Evolutionary conservation across 2,888 invertebrate species (phyloP), one percentile per base, ranked within the genome.

Genomic region (Exephanes ischioxanthus): DNA sequence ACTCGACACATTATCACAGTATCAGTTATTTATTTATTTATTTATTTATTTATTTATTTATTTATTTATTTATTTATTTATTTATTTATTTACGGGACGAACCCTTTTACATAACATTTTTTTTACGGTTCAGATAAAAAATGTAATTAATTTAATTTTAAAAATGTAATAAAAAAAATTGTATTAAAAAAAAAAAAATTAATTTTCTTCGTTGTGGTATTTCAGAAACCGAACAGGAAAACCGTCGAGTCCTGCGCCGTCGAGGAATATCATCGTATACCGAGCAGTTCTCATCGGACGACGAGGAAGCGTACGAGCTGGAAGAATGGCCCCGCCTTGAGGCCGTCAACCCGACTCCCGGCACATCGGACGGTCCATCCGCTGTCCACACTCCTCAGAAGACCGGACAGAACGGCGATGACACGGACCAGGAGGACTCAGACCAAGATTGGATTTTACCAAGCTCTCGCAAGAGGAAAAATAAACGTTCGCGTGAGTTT

Each of bases 391-490:
- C 86, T 90, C 5, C 87, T 84, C 16, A 90, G 68, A 91, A 91
- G 86, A 70, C 70, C 84, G 88, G 88, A 83, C 87, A 89, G 68
- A 53, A 81, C 63, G 89, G 88, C 72, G 88, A 89, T 79, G 79
- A 90, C 55, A 89, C 92, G 67, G 90, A 89, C 68, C 84, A 88
- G 76, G 90, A 91, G 90, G 93, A 93, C 90, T 93, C 94, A 70
- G 94, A 94, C 89, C 90, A 93, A 89, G 94, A 94, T 87, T 94
- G 94, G 94, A 91, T 93, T 81, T 73, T 94, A 90, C 94, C 94
- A 72, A 85, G 93, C 88, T 90, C 92, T 90, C 92, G 94, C 87
- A 94, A 92, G 88, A 91, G 93, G 91, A 93, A 92, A 89, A 90
- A 89, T 89, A 94, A 93, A 90, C 91, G 93, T 90, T 45, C 87